Evolutionary conservation across 2,888 invertebrate genomes (phyloP).

Genomic region (Drosophila falleni): DNA sequence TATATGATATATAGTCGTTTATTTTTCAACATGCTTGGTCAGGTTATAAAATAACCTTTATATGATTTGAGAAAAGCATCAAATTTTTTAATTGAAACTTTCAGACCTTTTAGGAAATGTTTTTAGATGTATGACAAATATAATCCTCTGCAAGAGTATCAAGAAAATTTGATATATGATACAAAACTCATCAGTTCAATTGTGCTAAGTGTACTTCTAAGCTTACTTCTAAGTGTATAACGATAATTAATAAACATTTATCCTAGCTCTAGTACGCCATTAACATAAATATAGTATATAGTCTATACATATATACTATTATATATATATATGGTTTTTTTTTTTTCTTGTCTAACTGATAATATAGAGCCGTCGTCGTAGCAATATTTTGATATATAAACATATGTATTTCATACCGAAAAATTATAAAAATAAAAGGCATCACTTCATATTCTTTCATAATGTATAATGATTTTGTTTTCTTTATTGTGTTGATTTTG

Average conservation of each 20-base stretch:
- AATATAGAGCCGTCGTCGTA: conserved; percentile 28
- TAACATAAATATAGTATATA: conserved; percentile 44
- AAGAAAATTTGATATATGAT: conserved; percentile 1
- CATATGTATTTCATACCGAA: conserved; percentile 4
- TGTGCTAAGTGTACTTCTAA: conserved; percentile 57
- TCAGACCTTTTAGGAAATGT: background rate
- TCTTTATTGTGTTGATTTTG: conserved; percentile 21
- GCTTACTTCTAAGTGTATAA: conserved; percentile 75
- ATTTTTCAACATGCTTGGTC: background rate
- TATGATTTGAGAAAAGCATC: no score
- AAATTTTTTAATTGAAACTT: no score
- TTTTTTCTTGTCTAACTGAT: conserved; percentile 35
- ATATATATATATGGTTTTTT: conserved; percentile 29
- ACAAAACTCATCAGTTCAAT: conserved; percentile 59
- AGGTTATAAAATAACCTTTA: background rate
- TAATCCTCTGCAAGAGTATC: background rate
- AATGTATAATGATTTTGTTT: conserved; percentile 2
- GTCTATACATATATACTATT: conserved; percentile 21
- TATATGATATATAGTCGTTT: background rate
- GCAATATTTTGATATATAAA: conserved; percentile 33
- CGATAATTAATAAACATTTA: conserved; percentile 54
- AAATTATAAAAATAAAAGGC: conserved; percentile 6
- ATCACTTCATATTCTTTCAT: conserved; percentile 5
- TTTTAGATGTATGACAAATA: background rate
- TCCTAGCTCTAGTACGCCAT: conserved; percentile 65